These are phyloP conservation scores for Cephus pygmeus DNA, from an alignment of 2,888 invertebrate species.

Conservation along the genomic window DNA sequence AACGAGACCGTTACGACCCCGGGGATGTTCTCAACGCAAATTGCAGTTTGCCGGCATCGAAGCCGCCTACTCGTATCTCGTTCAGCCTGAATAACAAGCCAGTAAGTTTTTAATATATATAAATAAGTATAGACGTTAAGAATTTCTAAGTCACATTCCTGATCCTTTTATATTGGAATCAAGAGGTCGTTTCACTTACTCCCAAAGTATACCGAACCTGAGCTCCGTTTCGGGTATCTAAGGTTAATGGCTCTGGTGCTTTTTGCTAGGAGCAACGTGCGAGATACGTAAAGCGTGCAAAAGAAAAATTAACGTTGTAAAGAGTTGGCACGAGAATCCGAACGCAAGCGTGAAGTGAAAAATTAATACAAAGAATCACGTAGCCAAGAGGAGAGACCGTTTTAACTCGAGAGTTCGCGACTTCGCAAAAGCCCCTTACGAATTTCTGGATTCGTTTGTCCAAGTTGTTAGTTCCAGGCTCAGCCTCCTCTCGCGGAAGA, in stretches of 20 bases:
- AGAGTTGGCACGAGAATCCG: background rate
- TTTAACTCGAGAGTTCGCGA: background rate
- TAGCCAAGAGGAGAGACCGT: background rate
- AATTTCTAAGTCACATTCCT: background rate
- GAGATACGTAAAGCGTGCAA: background rate
- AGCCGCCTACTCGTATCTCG: slow-evolving; percentile 79
- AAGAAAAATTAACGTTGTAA: background rate
- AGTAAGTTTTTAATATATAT: slow-evolving; percentile 70
- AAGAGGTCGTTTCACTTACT: background rate
- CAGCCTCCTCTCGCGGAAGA: background rate
- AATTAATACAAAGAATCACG: background rate
- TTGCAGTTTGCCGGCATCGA: slow-evolving; percentile 83
- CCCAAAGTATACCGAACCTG: background rate
- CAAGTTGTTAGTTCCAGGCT: background rate
- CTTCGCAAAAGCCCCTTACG: no score
- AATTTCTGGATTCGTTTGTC: background rate
- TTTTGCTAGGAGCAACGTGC: background rate
- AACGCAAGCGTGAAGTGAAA: background rate
- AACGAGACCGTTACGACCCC: slow-evolving; percentile 79
- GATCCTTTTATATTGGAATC: background rate
- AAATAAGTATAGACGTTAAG: background rate
- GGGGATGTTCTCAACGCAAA: slow-evolving; percentile 81
- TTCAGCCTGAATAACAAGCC: slow-evolving; percentile 82
- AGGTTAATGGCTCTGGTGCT: background rate
- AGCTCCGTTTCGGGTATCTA: background rate